phyloP scores from a whole-genome alignment of 30 jellyfish, hydroid and myxozoan species.

The Hydractinia symbiolongicarpus region DNA sequence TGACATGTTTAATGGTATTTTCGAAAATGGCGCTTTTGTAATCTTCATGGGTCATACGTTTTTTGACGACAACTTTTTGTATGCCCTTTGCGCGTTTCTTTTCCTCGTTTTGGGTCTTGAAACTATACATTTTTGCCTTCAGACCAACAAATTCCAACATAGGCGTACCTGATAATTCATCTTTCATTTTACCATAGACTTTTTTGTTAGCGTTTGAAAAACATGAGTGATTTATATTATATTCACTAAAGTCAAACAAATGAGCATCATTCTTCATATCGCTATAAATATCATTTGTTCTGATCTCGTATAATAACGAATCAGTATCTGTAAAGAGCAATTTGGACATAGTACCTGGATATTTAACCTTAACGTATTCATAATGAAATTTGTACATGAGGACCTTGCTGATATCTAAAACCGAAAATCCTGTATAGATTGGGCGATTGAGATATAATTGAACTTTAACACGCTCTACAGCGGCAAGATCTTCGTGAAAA shows the following conservation, averaged over 20 bases:
- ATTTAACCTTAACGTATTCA: no score
- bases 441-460: neutral
- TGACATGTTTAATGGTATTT: neutral
- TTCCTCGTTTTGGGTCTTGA: neutral
- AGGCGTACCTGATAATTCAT: no score
- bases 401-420: no score
- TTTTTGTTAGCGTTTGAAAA: neutral
- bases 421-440: neutral
- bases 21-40: neutral
- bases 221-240: neutral
- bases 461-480: neutral
- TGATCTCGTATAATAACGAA: no score
- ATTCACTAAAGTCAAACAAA: no score
- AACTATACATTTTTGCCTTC: no score
- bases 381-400: no score
- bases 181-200: neutral
- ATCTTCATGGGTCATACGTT: neutral
- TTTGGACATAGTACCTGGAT: no score
- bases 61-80: neutral
- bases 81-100: neutral
- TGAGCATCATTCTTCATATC: no score
- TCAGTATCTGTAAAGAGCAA: no score
- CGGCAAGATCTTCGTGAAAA: conserved; percentile 4
- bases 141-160: no score
- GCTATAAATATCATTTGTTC: no score